Evolutionary conservation across 2,797 vertebrate genomes (phyloP).

Genomic region (Melanotaenia boesemani): DNA sequence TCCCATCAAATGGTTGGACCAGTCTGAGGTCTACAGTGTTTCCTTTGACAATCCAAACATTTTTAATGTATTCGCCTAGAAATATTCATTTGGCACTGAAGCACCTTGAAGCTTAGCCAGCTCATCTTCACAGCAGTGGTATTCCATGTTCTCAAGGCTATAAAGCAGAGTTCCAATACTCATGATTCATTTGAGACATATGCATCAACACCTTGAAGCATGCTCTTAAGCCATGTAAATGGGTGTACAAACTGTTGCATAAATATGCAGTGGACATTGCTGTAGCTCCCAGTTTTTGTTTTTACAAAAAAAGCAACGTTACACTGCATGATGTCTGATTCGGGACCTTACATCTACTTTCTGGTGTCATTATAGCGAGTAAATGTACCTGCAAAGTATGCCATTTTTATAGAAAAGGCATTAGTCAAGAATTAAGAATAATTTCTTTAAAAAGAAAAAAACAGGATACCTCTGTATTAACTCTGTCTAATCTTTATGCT

Average conservation of each 20-base stretch:
- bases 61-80: not conserved
- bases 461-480: too few relatives aligned
- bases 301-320: not conserved
- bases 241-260: not conserved
- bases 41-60: not conserved
- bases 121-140: not conserved
- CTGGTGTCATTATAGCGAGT: too few relatives aligned
- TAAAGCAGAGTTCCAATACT: not conserved
- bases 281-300: not conserved
- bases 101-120: not conserved
- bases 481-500: too few relatives aligned
- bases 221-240: not conserved
- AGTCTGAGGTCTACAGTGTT: not conserved
- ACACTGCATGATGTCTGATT: not conserved
- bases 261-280: not conserved
- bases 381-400: too few relatives aligned
- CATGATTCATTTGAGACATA: not conserved
- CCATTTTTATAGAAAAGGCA: too few relatives aligned
- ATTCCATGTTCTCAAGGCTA: not conserved
- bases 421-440: too few relatives aligned
- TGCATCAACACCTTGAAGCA: not conserved
- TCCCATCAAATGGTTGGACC: not conserved
- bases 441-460: too few relatives aligned
- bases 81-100: not conserved
- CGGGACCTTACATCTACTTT: not conserved